phyloP scores from a whole-genome alignment of 2,113 vertebrate species.

The Vidua macroura region DNA sequence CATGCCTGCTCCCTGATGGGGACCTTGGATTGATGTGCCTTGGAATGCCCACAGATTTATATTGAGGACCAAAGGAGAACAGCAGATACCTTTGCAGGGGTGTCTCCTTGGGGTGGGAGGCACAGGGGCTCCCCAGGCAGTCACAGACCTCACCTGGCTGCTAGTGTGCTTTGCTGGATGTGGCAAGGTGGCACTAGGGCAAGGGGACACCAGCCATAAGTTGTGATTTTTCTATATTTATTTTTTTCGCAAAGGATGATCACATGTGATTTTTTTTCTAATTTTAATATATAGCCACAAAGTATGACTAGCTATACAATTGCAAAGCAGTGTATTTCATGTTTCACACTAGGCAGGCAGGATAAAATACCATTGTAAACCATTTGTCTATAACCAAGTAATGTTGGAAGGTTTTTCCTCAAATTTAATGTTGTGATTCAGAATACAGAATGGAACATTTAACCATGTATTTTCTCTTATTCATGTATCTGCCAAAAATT shows the following conservation, averaged over 20 bases:
- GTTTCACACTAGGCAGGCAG: not conserved
- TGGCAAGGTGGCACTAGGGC: not conserved
- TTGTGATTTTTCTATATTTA: not conserved
- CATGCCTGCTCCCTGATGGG: rapidly evolving
- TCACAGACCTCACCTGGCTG: not conserved
- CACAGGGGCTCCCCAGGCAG: not conserved
- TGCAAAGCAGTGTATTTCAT: not conserved
- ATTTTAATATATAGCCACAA: not conserved
- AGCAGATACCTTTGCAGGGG: not conserved
- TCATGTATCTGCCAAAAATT: not conserved
- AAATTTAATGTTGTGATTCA: not conserved
- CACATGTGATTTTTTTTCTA: rapidly evolving
- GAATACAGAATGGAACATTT: not conserved
- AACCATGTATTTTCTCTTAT: not conserved
- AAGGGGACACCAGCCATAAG: rapidly evolving
- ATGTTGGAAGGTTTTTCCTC: not conserved
- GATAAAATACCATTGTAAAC: not conserved
- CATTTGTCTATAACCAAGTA: not conserved
- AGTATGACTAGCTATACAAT: too few relatives aligned
- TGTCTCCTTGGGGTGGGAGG: rapidly evolving
- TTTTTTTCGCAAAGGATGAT: not conserved
- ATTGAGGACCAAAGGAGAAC: not conserved
- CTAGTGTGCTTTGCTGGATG: rapidly evolving
- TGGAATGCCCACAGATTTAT: rapidly evolving
- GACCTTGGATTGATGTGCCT: too few relatives aligned